Conservation (phyloP, 2,797 vertebrate species). For the Margarornis squamiger region DNA sequence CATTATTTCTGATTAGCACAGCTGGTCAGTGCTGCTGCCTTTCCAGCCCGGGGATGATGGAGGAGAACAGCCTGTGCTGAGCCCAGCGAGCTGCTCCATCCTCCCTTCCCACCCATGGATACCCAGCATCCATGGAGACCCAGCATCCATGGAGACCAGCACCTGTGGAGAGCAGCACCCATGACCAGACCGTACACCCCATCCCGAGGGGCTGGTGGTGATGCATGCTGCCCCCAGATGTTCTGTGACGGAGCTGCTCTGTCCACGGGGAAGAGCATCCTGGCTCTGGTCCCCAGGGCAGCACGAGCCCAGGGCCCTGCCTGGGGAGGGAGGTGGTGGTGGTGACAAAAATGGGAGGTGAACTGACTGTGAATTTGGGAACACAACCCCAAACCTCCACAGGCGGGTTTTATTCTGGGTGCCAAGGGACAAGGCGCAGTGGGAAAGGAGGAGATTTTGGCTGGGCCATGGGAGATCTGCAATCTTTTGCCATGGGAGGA, state of each 20-base stretch:
- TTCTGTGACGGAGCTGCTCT: too few species aligned
- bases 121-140: accelerated
- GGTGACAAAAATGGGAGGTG: accelerated
- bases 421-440: accelerated
- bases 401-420: accelerated
- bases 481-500: not conserved
- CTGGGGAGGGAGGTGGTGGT: accelerated
- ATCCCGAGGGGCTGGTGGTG: accelerated
- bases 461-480: not conserved
- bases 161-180: not conserved
- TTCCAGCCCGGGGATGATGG: not conserved
- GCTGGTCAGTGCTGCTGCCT: slow-evolving; percentile 13
- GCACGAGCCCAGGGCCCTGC: not conserved
- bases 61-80: not conserved
- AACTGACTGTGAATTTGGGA: not conserved
- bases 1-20: slow-evolving; percentile 60
- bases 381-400: accelerated
- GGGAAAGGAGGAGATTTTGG: not conserved
- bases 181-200: accelerated
- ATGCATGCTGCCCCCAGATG: accelerated
- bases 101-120: accelerated
- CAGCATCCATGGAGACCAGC: accelerated
- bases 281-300: accelerated
- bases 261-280: accelerated
- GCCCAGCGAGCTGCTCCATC: not conserved